Conservation (phyloP, 2,888 invertebrate genomes). For the Drosophila lacicola region DNA sequence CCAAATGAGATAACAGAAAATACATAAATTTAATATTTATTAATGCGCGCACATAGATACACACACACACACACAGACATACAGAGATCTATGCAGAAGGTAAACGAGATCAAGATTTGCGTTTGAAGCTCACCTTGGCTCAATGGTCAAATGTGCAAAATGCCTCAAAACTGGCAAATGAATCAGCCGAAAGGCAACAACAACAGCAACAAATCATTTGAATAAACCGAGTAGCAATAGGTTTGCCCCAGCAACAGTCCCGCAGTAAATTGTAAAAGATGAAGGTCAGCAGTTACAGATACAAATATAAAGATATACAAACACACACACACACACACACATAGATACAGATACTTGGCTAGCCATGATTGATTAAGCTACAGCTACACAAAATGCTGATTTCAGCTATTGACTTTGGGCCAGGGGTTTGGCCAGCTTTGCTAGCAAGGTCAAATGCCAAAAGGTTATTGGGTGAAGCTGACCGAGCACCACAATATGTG, state of each 20-base stretch:
- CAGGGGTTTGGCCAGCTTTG: constrained; percentile 49
- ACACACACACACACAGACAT: constrained; percentile 7
- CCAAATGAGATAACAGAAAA: constrained; percentile 60
- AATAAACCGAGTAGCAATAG: constrained; percentile 56
- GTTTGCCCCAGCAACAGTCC: constrained; percentile 60
- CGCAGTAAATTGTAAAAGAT: constrained; percentile 68
- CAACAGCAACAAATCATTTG: constrained; percentile 60
- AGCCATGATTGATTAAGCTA: constrained; percentile 68
- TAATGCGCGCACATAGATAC: constrained; percentile 39
- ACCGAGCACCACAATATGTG: constrained; percentile 19
- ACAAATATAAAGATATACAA: constrained; percentile 41
- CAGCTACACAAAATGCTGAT: constrained; percentile 54
- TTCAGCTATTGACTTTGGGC: constrained; percentile 61
- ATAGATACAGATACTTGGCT: constrained; percentile 44
- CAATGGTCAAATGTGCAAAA: constrained; percentile 81
- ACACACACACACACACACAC: constrained; percentile 11
- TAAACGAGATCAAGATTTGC: constrained; percentile 78
- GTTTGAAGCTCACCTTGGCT: constrained; percentile 77
- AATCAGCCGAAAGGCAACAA: constrained; percentile 64
- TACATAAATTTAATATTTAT: constrained; percentile 47
- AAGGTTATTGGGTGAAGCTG: constrained; percentile 32
- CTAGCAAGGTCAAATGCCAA: constrained; percentile 45
- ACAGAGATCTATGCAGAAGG: constrained; percentile 68
- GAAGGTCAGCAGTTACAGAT: constrained; percentile 76
- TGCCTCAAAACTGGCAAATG: constrained; percentile 58